Evolutionary conservation across 37 sponge, comb jelly and placozoan genomes (phyloP).

Genomic region (Tethya wilhelma): DNA sequence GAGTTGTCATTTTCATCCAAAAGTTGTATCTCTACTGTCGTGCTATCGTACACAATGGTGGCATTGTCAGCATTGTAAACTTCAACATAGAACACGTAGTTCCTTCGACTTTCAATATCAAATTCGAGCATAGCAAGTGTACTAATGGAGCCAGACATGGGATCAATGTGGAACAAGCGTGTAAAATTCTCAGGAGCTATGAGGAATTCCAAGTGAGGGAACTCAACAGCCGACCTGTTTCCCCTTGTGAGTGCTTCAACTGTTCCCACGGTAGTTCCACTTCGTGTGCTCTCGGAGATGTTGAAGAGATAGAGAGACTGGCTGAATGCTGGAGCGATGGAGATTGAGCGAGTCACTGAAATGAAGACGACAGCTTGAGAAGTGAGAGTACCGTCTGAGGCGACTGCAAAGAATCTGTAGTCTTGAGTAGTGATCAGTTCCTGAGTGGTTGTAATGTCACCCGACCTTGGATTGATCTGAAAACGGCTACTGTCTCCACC

Average conservation of each 20-base stretch:
- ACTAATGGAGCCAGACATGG: slow-evolving; percentile 19
- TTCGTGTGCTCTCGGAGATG: slow-evolving; percentile 21
- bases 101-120: slow-evolving; percentile 38
- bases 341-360: slow-evolving; percentile 32
- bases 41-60: slow-evolving; percentile 19
- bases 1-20: slow-evolving; percentile 42
- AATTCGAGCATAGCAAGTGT: slow-evolving; percentile 7
- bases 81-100: slow-evolving; percentile 34
- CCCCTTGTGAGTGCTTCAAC: slow-evolving; percentile 36
- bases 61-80: slow-evolving; percentile 21
- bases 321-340: slow-evolving; percentile 26
- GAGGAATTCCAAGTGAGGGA: slow-evolving; percentile 15
- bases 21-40: slow-evolving; percentile 24
- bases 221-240: slow-evolving; percentile 3
- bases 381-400: slow-evolving; percentile 23
- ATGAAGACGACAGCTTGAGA: slow-evolving; percentile 35
- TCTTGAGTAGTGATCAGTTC: slow-evolving; percentile 21
- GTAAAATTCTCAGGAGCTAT: not conserved
- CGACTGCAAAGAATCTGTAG: slow-evolving; percentile 50
- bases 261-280: slow-evolving; percentile 18
- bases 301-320: slow-evolving; percentile 18
- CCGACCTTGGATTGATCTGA: slow-evolving; percentile 20
- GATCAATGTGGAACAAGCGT: slow-evolving; percentile 43
- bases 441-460: slow-evolving; percentile 1
- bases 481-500: slow-evolving; percentile 24